Base-by-base conservation (phyloP, 2,797 vertebrate species). In the Gorsachius magnificus region DNA sequence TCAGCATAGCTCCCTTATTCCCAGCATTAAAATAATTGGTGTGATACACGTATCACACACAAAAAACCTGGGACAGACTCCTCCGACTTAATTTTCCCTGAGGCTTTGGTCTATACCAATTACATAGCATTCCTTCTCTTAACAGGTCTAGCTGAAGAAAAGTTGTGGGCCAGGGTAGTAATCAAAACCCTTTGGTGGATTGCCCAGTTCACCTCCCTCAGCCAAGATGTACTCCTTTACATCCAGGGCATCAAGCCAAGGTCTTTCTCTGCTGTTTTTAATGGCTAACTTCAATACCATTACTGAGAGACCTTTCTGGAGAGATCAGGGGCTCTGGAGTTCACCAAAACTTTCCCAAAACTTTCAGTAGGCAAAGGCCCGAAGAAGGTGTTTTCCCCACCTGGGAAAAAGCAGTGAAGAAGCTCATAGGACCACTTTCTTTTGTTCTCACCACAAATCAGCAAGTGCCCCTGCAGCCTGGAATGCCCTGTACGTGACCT, bases 401-500 rank as follows among this genome's bases (percentile, higher is more conserved):
- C n/a, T 65, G 43, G 9, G 25, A 53, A 66, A 83, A 60, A 50
- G 5, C 14, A 83, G 9, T 43, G 41, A 82, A 92, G 79, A 65
- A 74, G 6, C 10, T 78, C 29, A 28, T 20, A 63, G 20, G 53
- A 38, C 11, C 4, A n/a, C 7, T 63, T 83, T 77, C n/a, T 89
- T 87, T 87, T 89, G 41, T 50, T 93, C 54, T 54, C 89, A 31
- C 17, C 81, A 22, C 57, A 81, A 91, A 89, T 63, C 61, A 83
- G 29, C 57, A 66, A 91, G 69, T 58, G 60, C 26, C 50, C n/a
- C 46, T 88, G 50, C 36, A 94, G 89, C 75, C 65, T 65, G 26
- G 10, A 77, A 17, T 96, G 87, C 76, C 95, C 87, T 83, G 45
- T 70, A 53, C 9, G 4, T 93, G 96, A 96, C 89, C 95, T 90